Base-by-base conservation (phyloP, 2,888 invertebrate species). In the Stegophylla sp. region DNA sequence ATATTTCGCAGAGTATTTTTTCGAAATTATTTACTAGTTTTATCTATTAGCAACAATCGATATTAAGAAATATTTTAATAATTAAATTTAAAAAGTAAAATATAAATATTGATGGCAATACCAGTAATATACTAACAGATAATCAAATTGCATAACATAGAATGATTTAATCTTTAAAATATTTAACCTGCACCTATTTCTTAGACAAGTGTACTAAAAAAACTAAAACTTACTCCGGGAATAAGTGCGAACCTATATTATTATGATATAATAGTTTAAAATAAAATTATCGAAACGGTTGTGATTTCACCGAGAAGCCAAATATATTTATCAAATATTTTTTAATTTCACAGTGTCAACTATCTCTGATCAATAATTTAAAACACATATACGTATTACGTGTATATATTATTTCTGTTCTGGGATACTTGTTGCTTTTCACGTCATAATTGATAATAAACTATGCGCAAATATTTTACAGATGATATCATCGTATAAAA, bases 241-340 rank as follows among this genome's bases (percentile, higher is more conserved):
- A 53, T 34, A 28, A n/a, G n/a, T 34, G 43, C n/a, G n/a, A n/a
- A n/a, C n/a, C n/a, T n/a, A n/a, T n/a, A n/a, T n/a, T n/a, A n/a
- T n/a, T n/a, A n/a, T n/a, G n/a, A n/a, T 51, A 71, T 13, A 17
- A 15, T 20, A 23, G 41, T 64, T 63, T 63, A 63, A 41, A 63
- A n/a, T n/a, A n/a, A 23, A 10, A 56, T 53, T 20, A 73, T 45
- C 28, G 20, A 26, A 59, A 61, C 15, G 26, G 12, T 61, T 45
- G 23, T 7, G 3, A 23, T 28, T 74, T 61, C 48, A 43, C 45
- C 15, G 17, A 74, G 74, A 74, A 74, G 15, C 13, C 48, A 63
- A 48, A 63, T 74, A 63, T 74, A 34, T 48, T 34, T 20, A 51
- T 74, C 74, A 15, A n/a, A 63, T 45, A n/a, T 20, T 74, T 51